Percentiles rank a stretch among this genome's conserved stretches.
phyloP scores from a whole-genome alignment of 2,113 vertebrate species.

The Microcebus lehilahytsara region DNA sequence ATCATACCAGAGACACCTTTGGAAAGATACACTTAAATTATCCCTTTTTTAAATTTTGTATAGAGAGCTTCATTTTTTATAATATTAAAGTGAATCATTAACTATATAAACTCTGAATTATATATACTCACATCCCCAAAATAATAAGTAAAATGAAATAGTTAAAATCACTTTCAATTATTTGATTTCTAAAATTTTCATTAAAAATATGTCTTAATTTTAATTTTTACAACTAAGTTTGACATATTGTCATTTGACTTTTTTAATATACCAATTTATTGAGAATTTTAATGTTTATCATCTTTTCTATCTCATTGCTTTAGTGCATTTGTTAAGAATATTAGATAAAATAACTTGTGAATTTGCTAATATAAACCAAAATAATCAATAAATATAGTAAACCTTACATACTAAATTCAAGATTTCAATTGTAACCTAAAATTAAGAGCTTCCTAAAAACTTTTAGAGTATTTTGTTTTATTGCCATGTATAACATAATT shows the following conservation, averaged over 20 bases:
- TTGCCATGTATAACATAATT: neutral
- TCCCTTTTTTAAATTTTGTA: neutral
- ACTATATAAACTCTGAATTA: conserved; percentile 2
- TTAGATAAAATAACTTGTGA: neutral
- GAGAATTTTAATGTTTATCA: neutral
- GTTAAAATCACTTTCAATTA: neutral
- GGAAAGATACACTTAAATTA: conserved; percentile 51
- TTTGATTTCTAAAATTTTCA: neutral
- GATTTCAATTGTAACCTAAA: neutral
- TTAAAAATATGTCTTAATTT: neutral
- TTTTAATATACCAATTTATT: neutral
- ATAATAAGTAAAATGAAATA: neutral
- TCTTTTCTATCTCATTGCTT: neutral
- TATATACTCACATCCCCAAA: neutral
- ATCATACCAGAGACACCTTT: neutral
- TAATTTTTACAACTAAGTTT: neutral
- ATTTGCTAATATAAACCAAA: neutral
- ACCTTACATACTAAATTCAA: neutral
- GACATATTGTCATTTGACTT: neutral
- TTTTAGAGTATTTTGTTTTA: neutral
- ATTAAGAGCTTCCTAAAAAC: neutral
- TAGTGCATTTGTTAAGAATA: neutral
- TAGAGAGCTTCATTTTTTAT: conserved; percentile 13
- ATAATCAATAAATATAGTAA: neutral
- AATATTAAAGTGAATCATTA: conserved; percentile 41